These are phyloP conservation scores for Antrozous pallidus DNA, from an alignment of 2,797 vertebrate genomes.

Conservation along the genomic window DNA sequence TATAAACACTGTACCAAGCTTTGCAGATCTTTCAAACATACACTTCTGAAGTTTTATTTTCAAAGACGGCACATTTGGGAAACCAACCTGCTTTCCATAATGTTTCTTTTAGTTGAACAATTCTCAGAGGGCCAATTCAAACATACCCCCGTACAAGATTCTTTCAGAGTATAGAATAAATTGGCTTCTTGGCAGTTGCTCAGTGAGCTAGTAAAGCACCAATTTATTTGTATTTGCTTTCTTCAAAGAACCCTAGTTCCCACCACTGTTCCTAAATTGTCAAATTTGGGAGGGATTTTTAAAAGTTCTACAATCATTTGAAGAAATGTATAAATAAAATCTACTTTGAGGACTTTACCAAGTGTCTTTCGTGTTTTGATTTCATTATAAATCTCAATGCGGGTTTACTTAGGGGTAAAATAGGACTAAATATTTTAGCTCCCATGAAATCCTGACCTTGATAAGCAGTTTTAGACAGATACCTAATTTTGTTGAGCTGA, in stretches of 20 bases:
- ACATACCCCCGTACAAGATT: constrained; percentile 78
- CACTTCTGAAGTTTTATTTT: constrained; percentile 78
- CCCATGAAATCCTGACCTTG: background rate
- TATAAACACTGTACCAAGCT: constrained; percentile 70
- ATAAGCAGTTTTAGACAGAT: background rate
- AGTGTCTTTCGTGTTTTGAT: constrained; percentile 58
- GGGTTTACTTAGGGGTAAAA: background rate
- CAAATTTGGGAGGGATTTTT: constrained; percentile 66
- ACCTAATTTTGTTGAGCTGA: background rate
- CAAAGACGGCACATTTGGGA: constrained; percentile 73
- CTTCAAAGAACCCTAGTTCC: constrained; percentile 49
- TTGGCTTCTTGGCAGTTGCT: constrained; percentile 60
- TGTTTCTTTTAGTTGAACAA: constrained; percentile 74
- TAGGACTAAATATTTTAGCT: constrained; percentile 11
- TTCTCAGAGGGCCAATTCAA: constrained; percentile 81
- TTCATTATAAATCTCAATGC: constrained; percentile 35
- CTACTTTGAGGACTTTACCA: constrained; percentile 76
- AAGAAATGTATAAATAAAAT: constrained; percentile 80
- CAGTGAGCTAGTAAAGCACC: constrained; percentile 40
- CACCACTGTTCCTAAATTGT: constrained; percentile 25
- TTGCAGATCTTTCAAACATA: constrained; percentile 62
- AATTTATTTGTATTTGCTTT: constrained; percentile 7
- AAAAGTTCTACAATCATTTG: constrained; percentile 55
- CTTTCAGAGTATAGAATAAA: constrained; percentile 41
- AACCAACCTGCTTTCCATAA: constrained; percentile 71